Evolutionary conservation across 2,113 vertebrate genomes (phyloP).

Genomic region (Bettongia penicillata): DNA sequence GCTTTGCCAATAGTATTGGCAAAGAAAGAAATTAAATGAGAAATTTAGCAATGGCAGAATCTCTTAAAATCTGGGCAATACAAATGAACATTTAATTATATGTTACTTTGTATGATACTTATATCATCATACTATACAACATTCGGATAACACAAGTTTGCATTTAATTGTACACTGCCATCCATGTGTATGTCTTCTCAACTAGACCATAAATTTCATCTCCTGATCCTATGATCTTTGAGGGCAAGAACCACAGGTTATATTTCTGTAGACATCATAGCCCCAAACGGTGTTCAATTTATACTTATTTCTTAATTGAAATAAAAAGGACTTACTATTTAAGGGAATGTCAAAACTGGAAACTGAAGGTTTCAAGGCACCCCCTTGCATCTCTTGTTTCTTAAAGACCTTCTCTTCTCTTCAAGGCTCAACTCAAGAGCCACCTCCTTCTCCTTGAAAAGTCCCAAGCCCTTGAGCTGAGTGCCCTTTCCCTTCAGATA

Average conservation of each 20-base stretch:
- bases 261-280: not conserved
- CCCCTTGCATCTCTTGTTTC: not conserved
- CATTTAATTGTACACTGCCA: not conserved
- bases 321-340: not conserved
- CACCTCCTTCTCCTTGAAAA: not conserved
- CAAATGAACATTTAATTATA: not conserved
- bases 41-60: not conserved
- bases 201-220: not conserved
- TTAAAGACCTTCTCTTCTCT: not conserved
- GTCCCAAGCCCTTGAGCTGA: not conserved
- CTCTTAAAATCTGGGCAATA: not conserved
- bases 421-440: not conserved
- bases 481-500: not conserved
- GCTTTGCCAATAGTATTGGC: not conserved
- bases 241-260: not conserved
- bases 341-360: not conserved
- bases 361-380: not conserved
- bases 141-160: not conserved
- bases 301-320: not conserved
- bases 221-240: not conserved
- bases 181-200: not conserved
- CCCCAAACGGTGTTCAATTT: not conserved
- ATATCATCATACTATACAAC: not conserved
- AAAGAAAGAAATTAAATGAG: not conserved
- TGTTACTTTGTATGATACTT: not conserved